phyloP scores from a whole-genome alignment of 2,888 invertebrate genomes.

The Noctua janthina region DNA sequence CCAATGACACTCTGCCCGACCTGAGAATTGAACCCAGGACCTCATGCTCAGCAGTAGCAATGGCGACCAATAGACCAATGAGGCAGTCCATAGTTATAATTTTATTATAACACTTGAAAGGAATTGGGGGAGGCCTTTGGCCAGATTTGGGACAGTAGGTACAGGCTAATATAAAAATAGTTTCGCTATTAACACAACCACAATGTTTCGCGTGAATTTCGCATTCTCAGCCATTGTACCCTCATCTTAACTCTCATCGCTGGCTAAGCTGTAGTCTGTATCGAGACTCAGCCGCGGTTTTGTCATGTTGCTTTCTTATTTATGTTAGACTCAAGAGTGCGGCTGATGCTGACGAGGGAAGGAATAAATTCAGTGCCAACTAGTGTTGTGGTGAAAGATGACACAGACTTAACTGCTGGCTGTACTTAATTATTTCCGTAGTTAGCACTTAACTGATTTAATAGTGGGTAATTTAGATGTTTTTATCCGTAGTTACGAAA shows the following conservation, averaged over 20 bases:
- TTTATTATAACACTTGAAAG: background rate
- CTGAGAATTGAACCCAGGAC: no score
- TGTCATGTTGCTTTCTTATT: constrained; percentile 48
- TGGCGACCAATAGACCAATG: no score
- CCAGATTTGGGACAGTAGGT: background rate
- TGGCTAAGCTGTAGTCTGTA: constrained; percentile 17
- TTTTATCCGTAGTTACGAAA: background rate
- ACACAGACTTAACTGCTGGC: background rate
- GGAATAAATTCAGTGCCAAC: constrained; percentile 22
- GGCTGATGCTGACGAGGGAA: constrained; percentile 25
- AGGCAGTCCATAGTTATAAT: background rate
- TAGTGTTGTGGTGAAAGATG: background rate
- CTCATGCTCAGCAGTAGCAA: no score
- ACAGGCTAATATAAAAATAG: background rate
- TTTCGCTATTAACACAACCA: background rate
- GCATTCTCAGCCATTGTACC: background rate
- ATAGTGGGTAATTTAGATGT: background rate
- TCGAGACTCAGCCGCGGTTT: constrained; percentile 24
- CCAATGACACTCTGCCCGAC: no score
- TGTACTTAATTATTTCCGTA: background rate
- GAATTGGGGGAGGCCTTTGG: background rate
- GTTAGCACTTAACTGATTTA: background rate
- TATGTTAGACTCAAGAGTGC: constrained; percentile 19
- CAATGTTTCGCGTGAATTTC: constrained; percentile 1
- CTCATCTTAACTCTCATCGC: constrained; percentile 7